Evolutionary conservation across 2,797 vertebrate species (phyloP).

Genomic region (Amniataba percoides): DNA sequence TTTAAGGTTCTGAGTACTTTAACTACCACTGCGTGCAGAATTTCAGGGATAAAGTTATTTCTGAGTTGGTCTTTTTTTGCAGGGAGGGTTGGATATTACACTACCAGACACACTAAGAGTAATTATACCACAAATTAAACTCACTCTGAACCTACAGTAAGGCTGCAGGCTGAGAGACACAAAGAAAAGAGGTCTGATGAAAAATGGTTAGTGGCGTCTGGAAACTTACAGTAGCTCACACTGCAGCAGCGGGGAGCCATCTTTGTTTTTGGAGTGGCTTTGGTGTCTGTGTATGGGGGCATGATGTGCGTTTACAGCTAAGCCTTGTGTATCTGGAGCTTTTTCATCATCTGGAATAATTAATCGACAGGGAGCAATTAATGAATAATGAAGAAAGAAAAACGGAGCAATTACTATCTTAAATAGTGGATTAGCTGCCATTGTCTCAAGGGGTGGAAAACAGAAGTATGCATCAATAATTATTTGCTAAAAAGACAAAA

Average conservation of each 20-base stretch:
- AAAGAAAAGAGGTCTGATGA: slow-evolving; percentile 39
- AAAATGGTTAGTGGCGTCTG: slow-evolving; percentile 28
- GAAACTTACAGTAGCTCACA: slow-evolving; percentile 17
- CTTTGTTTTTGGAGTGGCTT: slow-evolving; percentile 33
- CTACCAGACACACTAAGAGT: slow-evolving; percentile 12
- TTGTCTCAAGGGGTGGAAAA: slow-evolving; percentile 49
- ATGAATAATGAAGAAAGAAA: slow-evolving; percentile 58
- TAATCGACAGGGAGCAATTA: slow-evolving; percentile 74
- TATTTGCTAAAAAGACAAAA: slow-evolving; percentile 19
- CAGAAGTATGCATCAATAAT: slow-evolving; percentile 61
- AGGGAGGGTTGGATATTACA: not conserved
- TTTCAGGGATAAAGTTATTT: slow-evolving; percentile 7
- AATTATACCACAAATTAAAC: slow-evolving; percentile 22
- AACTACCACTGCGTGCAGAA: not conserved
- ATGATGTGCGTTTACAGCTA: slow-evolving; percentile 15
- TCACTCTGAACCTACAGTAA: slow-evolving; percentile 31
- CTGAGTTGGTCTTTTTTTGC: slow-evolving; percentile 6
- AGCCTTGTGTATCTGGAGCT: slow-evolving; percentile 59
- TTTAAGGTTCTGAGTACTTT: not conserved
- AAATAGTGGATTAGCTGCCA: slow-evolving; percentile 70
- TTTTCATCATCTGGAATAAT: slow-evolving; percentile 74
- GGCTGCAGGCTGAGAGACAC: slow-evolving; percentile 35
- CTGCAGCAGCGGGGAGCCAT: slow-evolving; percentile 29
- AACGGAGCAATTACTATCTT: slow-evolving; percentile 65
- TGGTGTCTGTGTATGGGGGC: slow-evolving; percentile 19